Conservation (phyloP, 2,888 invertebrate species). For the Leucophenga montana region DNA sequence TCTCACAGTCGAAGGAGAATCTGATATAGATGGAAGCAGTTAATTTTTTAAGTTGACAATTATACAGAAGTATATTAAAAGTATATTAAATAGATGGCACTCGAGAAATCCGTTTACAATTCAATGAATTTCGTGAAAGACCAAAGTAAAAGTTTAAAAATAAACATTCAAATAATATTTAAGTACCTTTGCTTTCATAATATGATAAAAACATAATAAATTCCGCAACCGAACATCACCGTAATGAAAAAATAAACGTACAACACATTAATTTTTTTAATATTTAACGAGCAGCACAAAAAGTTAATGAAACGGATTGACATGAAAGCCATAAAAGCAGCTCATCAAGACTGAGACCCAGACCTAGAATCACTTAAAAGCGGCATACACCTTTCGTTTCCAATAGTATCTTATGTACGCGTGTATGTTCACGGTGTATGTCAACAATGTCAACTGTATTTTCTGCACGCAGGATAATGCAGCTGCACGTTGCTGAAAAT, state of each 20-base stretch:
- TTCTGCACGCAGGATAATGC: conserved; percentile 9
- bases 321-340: background rate
- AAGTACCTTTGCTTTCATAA: no score
- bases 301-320: conserved; percentile 23
- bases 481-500: conserved; percentile 12
- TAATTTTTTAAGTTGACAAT: no score
- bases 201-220: no score
- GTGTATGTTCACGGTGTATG: background rate
- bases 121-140: background rate
- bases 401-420: no score
- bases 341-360: no score
- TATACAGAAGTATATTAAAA: no score
- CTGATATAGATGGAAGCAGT: no score
- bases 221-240: no score
- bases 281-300: conserved; percentile 10
- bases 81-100: background rate
- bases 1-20: no score
- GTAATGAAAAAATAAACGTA: no score
- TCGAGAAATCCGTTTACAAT: background rate
- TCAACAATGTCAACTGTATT: background rate
- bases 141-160: background rate
- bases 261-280: conserved; percentile 9
- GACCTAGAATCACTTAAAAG: no score
- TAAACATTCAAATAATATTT: background rate
- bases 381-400: background rate